Evolutionary conservation across 1,140 invertebrate species (phyloP).

Genomic region (Drosophila truncata): DNA sequence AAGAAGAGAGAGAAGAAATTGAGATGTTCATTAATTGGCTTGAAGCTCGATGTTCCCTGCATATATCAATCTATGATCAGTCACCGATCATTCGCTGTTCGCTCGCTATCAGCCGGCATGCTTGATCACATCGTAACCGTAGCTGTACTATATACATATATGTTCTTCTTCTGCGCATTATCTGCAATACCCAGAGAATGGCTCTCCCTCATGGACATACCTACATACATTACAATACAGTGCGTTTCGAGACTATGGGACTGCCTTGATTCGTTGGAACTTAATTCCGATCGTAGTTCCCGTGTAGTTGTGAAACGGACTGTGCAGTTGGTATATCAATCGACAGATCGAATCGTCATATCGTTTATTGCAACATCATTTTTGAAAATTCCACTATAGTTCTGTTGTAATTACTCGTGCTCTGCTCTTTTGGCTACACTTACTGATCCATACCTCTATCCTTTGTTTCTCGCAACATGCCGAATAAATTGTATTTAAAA

Average conservation of each 20-base stretch:
- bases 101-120: constrained; percentile 69
- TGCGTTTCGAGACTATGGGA: constrained; percentile 9
- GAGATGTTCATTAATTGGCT: constrained; percentile 38
- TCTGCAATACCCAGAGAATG: constrained; percentile 24
- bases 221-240: constrained; percentile 29
- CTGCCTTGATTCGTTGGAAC: neutral
- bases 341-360: constrained; percentile 26
- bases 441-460: constrained; percentile 73
- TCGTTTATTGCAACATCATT: constrained; percentile 24
- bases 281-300: neutral
- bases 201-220: constrained; percentile 42
- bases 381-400: constrained; percentile 34
- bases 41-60: constrained; percentile 16
- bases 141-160: constrained; percentile 20
- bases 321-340: constrained; percentile 13
- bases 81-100: constrained; percentile 42
- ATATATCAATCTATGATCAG: constrained; percentile 32
- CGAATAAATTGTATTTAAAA: constrained; percentile 33
- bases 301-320: constrained; percentile 21
- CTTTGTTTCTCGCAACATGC: constrained; percentile 65
- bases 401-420: constrained; percentile 44
- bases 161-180: constrained; percentile 27
- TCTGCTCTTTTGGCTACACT: constrained; percentile 26
- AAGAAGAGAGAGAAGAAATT: neutral
- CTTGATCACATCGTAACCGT: constrained; percentile 54